Percentiles rank a stretch among this genome's conserved stretches.
phyloP scores from a whole-genome alignment of 2,888 invertebrate genomes.

The Pandemis heparana region DNA sequence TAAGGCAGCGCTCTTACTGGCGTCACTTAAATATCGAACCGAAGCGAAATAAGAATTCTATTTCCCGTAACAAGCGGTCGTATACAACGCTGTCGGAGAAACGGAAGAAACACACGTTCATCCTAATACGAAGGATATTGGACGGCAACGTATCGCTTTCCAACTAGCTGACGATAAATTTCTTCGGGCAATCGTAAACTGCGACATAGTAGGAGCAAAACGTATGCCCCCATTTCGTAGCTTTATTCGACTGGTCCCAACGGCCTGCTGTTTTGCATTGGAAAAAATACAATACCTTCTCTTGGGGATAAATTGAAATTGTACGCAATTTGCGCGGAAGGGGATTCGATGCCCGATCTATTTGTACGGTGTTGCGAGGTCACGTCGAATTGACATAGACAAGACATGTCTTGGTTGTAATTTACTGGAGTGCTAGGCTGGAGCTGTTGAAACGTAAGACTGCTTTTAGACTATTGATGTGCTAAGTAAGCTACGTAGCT shows the following conservation, averaged over 20 bases:
- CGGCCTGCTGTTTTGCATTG: constrained; percentile 75
- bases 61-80: constrained; percentile 13
- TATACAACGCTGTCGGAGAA: constrained; percentile 43
- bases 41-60: constrained; percentile 19
- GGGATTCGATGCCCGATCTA: constrained; percentile 51
- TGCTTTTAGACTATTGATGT: too few species aligned
- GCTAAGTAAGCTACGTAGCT: too few species aligned
- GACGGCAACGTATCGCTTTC: constrained; percentile 65
- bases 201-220: constrained; percentile 34
- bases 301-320: constrained; percentile 75
- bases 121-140: constrained; percentile 51
- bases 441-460: too few species aligned
- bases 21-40: not conserved
- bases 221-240: constrained; percentile 40
- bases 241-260: constrained; percentile 45
- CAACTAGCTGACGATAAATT: constrained; percentile 74
- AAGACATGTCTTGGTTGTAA: not conserved
- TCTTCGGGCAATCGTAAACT: constrained; percentile 69
- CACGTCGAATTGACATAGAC: not conserved
- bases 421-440: not conserved
- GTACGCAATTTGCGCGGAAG: constrained; percentile 66
- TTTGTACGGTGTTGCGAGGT: constrained; percentile 54
- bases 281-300: constrained; percentile 68
- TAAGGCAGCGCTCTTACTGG: not conserved
- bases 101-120: constrained; percentile 47